Evolutionary conservation across 1,140 invertebrate species (phyloP).

Genomic region (Drosophila paulistorum): DNA sequence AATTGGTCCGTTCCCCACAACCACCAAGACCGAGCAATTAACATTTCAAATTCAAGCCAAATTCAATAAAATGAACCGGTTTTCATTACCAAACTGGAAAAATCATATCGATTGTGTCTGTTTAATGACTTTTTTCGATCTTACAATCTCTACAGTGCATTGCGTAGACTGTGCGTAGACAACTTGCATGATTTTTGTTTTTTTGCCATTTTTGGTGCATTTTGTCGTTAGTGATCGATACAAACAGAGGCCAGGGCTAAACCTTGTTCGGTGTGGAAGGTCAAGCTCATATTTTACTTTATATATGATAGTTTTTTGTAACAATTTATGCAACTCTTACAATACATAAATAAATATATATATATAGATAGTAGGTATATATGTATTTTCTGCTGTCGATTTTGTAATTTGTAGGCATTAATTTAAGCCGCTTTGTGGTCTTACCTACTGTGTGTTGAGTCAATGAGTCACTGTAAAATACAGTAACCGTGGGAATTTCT

Average conservation of each 20-base stretch:
- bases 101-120: constrained; percentile 10
- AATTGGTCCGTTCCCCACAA: background rate
- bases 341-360: background rate
- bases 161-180: constrained; percentile 13
- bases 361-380: background rate
- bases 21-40: constrained; percentile 4
- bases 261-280: constrained; percentile 8
- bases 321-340: constrained; percentile 7
- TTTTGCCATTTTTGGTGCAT: constrained; percentile 9
- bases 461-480: background rate
- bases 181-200: constrained; percentile 6
- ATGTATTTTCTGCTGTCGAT: background rate
- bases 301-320: constrained; percentile 5
- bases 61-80: constrained; percentile 9
- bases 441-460: background rate
- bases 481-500: constrained; percentile 11
- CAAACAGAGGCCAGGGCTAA: background rate
- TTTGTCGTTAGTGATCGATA: background rate
- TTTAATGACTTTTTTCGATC: constrained; percentile 13
- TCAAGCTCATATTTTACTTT: constrained; percentile 1
- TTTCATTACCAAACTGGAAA: constrained; percentile 8
- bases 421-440: constrained; percentile 3
- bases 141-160: background rate
- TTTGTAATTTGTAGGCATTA: constrained; percentile 3
- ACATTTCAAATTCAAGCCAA: constrained; percentile 11